Evolutionary conservation across 2,888 invertebrate species (phyloP), one percentile per base, ranked within the genome.

Genomic region (Melangyna quadrimaculata): DNA sequence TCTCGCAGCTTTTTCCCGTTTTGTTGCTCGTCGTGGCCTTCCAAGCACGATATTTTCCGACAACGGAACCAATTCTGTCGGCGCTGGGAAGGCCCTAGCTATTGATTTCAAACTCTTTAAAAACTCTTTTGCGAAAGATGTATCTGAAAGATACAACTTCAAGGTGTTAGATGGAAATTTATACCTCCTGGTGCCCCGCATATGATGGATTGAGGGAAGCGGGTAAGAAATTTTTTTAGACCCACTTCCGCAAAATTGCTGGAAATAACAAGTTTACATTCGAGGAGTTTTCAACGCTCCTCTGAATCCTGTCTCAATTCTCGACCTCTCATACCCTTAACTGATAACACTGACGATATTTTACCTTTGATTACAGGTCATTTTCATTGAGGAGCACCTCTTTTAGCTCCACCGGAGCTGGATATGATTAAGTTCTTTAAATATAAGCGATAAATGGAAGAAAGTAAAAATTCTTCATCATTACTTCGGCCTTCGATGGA

Each of bases 181-280:
- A 29, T 51, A 35, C 65, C 53, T 17, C 48, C 74, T 1, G 55
- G 53, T 17, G 74, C 55, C 7, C 74, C 74, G 1, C 74, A 75
- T 22, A 74, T 74, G 74, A 55, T 7, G 29, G 29, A 29, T 65
- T 24, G 65, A 43, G 55, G 65, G 65, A 55, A 14, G 55, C 65
- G n/a, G n/a, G n/a, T n/a, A n/a, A n/a, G n/a, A n/a, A n/a, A n/a
- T n/a, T n/a, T n/a, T n/a, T n/a, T n/a, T n/a, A n/a, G n/a, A n/a
- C n/a, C n/a, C n/a, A n/a, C n/a, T n/a, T n/a, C n/a, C n/a, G n/a
- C n/a, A n/a, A n/a, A n/a, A n/a, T n/a, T n/a, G n/a, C n/a, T n/a
- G n/a, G n/a, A n/a, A n/a, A n/a, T n/a, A 27, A 53, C n/a, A 80
- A 80, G 14, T 75, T 43, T n/a, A 80, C 53, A 1, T 70, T 75